phyloP scores from a whole-genome alignment of 2,113 vertebrate species.

The Myodes glareolus region DNA sequence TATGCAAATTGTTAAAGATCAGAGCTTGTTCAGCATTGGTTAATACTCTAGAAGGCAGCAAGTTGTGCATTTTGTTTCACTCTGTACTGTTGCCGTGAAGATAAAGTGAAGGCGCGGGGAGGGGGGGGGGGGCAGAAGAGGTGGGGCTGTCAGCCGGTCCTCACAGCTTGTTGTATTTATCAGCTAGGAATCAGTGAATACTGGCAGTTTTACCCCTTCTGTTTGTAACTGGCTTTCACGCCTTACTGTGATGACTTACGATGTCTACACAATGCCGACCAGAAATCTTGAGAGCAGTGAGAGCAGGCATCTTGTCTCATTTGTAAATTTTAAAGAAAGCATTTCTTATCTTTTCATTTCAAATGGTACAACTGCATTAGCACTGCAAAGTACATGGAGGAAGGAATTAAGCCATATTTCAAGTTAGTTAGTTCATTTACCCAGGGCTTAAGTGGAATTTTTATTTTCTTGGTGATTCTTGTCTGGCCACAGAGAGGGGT shows the following conservation, averaged over 20 bases:
- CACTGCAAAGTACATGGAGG: too few species aligned
- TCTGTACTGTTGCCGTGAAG: neutral
- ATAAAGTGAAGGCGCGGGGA: neutral
- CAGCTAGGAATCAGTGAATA: neutral
- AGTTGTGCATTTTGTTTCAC: neutral
- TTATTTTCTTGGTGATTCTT: neutral
- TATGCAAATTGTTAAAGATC: neutral
- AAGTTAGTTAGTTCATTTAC: neutral
- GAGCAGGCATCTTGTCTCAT: conserved; percentile 3
- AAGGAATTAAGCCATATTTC: neutral
- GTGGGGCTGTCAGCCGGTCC: too few species aligned
- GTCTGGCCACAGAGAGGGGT: neutral
- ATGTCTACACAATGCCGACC: neutral
- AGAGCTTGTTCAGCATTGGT: neutral
- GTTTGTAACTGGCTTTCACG: conserved; percentile 5
- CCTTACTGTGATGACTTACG: neutral
- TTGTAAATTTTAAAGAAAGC: conserved; percentile 48
- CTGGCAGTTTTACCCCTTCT: neutral
- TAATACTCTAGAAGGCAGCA: neutral
- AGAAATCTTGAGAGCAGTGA: neutral
- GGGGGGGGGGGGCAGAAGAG: neutral
- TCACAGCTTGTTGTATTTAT: neutral
- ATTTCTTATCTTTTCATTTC: neutral
- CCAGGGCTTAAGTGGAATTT: neutral
- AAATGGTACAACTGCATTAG: neutral